These are phyloP conservation scores for Enteromius thamalakanensis DNA, from an alignment of 2,797 vertebrate species.

Conservation along the genomic window DNA sequence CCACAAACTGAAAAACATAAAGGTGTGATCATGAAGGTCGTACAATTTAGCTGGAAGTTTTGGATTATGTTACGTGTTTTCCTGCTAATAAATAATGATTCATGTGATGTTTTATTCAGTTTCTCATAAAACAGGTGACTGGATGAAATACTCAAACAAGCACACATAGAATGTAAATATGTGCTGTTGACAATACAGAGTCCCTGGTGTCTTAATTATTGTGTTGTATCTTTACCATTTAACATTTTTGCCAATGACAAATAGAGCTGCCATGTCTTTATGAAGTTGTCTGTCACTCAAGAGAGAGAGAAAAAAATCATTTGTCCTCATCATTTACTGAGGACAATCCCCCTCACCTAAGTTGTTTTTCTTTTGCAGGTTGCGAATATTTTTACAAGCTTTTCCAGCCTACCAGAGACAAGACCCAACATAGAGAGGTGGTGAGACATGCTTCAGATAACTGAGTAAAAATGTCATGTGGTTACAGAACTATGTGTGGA, in stretches of 20 bases:
- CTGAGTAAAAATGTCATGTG: constrained; percentile 56
- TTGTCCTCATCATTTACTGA: constrained; percentile 32
- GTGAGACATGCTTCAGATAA: constrained; percentile 60
- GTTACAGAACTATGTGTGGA: constrained; percentile 56
- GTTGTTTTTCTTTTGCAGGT: constrained; percentile 57
- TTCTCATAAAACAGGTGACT: constrained; percentile 26
- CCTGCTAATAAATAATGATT: constrained; percentile 32
- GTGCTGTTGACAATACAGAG: neutral
- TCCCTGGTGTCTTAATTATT: neutral
- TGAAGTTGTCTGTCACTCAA: constrained; percentile 46
- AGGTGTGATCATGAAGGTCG: constrained; percentile 43
- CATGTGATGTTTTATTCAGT: constrained; percentile 43
- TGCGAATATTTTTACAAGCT: constrained; percentile 58
- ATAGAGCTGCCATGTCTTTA: constrained; percentile 43
- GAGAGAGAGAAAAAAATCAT: constrained; percentile 29
- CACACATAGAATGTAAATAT: neutral
- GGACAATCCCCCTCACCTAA: constrained; percentile 45
- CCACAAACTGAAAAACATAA: constrained; percentile 53
- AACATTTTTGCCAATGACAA: constrained; percentile 3
- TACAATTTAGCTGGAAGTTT: constrained; percentile 41
- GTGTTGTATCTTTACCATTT: neutral
- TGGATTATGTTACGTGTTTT: constrained; percentile 41
- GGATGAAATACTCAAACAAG: constrained; percentile 14
- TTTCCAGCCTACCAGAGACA: constrained; percentile 56
- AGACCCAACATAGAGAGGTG: constrained; percentile 57